These are phyloP conservation scores for Escarpia spicata DNA, from an alignment of 2,888 invertebrate species.

Conservation along the genomic window DNA sequence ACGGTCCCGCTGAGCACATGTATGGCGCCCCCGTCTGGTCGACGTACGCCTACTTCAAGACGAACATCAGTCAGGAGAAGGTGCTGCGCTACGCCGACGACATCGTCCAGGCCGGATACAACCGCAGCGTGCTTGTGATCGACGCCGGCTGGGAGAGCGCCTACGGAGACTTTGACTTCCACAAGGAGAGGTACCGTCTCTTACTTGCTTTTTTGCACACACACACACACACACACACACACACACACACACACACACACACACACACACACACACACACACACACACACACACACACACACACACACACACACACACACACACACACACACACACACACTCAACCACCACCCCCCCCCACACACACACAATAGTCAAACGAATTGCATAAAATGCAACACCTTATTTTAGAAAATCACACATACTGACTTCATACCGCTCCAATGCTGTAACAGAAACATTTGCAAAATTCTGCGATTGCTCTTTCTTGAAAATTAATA, in stretches of 20 bases:
- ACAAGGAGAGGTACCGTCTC: conserved; percentile 70
- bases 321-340: no score
- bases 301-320: no score
- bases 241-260: background rate
- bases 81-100: conserved; percentile 44
- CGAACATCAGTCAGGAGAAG: conserved; percentile 72
- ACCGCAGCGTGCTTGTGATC: conserved; percentile 31
- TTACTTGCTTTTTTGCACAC: background rate
- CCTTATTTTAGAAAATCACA: no score
- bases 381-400: no score
- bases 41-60: conserved; percentile 82
- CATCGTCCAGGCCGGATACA: conserved; percentile 45
- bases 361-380: no score
- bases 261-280: background rate
- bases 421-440: background rate
- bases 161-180: conserved; percentile 82
- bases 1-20: conserved; percentile 76
- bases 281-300: no score
- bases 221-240: background rate
- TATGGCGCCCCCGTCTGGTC: conserved; percentile 86
- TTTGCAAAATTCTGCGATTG: background rate
- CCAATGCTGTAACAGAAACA: background rate
- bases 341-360: no score
- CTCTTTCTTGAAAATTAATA: background rate
- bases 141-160: conserved; percentile 25